Evolutionary conservation across 2,797 vertebrate genomes (phyloP), one percentile per base, ranked within the genome.

Genomic region (Tamandua tetradactyla): DNA sequence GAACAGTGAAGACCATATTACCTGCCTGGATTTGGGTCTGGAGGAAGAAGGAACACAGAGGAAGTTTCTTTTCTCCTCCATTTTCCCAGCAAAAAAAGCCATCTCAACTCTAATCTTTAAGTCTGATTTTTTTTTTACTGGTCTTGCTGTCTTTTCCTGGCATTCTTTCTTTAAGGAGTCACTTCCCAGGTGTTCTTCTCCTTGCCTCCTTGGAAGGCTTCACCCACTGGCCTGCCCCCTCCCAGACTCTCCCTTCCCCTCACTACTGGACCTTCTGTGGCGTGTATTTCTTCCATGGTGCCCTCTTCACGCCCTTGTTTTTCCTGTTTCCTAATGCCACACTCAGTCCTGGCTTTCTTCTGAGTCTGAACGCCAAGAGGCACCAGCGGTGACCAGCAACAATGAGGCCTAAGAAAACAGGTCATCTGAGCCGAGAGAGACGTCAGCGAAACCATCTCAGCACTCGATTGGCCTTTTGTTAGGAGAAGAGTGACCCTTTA

Each of bases 391-490:
- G n/a, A 66, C 75, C 25, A 3, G 76, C 64, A 87, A 97, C 97
- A 97, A 97, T 97, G 97, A 84, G 59, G 93, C 93, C 93, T 97
- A 94, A 97, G 97, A 97, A 88, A 96, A 81, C 93, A 22, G 85
- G 97, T 95, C 93, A 97, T 93, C 69, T 15, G 97, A 97, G 97
- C 97, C 0, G 20, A 32, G 85, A 62, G 82, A 81, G 37, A 93
- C 18, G 85, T 95, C 93, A 96, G 78, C 13, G 87, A 93, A 96
- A 96, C 91, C 80, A 49, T 95, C 88, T 93, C 94, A 42, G 92
- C 13, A 30, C 66, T 96, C 69, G 95, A 95, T 96, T 95, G 94
- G 92, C 82, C 96, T 95, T 96, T 97, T 96, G 96, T 96, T 84
- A n/a, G 37, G 88, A 93, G 93, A 96, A 96, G 30, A 92, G 96